Conservation (phyloP, 2,888 invertebrate genomes). For the Desoria tigrina region DNA sequence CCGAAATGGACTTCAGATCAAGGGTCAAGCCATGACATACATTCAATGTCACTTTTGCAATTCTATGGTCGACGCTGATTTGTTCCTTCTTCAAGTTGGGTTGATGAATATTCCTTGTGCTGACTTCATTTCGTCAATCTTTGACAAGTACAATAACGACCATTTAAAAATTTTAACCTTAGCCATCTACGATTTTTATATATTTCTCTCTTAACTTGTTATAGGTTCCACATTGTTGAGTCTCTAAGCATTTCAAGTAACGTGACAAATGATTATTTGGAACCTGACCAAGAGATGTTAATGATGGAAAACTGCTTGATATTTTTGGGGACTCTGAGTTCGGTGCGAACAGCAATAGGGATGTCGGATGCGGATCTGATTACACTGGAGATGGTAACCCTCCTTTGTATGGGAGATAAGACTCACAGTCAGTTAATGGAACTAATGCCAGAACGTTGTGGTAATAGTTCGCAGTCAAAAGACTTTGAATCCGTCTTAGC, state of each 20-base stretch:
- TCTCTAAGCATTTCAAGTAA: constrained; percentile 72
- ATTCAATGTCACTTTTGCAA: constrained; percentile 98
- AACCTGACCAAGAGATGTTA: constrained; percentile 78
- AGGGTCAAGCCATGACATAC: constrained; percentile 99
- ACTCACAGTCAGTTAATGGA: constrained; percentile 95
- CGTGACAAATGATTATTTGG: constrained; percentile 63
- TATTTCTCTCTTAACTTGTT: background rate
- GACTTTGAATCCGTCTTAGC: constrained; percentile 84
- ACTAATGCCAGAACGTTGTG: constrained; percentile 92
- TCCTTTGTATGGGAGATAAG: constrained; percentile 89
- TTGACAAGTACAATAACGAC: constrained; percentile 78
- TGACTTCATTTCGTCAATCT: constrained; percentile 79
- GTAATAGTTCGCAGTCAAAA: constrained; percentile 74
- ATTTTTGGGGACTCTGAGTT: constrained; percentile 84
- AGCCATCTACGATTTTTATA: no score
- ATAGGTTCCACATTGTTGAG: constrained; percentile 80
- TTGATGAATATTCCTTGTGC: constrained; percentile 73
- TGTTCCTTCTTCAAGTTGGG: constrained; percentile 84
- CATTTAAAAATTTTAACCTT: constrained; percentile 5
- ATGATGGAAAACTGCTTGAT: constrained; percentile 93
- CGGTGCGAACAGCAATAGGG: constrained; percentile 84
- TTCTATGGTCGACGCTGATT: constrained; percentile 96
- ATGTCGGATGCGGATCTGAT: constrained; percentile 66
- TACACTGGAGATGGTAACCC: constrained; percentile 86
- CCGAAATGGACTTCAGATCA: constrained; percentile 93